Evolutionary conservation across 2,888 invertebrate genomes (phyloP).

Genomic region (Trissoscelio sp.): DNA sequence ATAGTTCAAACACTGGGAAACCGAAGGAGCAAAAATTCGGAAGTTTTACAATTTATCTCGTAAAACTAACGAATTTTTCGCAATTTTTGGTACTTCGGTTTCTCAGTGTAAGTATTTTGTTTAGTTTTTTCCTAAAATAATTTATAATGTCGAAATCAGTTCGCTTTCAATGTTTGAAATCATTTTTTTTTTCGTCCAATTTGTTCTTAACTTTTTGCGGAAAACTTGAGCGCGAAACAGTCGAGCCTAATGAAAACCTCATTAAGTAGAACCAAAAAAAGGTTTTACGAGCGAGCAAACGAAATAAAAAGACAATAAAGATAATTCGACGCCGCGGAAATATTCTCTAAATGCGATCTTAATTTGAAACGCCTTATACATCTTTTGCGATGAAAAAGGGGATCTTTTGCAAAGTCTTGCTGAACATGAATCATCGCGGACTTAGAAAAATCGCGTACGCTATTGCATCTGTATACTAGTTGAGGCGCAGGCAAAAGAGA

Average conservation of each 20-base stretch:
- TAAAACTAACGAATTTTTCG: too few species aligned
- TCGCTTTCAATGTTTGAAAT: too few species aligned
- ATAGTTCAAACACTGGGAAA: too few species aligned
- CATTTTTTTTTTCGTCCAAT: too few species aligned
- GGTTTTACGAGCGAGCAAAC: slow-evolving; percentile 17
- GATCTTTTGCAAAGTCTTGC: slow-evolving; percentile 28
- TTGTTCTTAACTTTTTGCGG: too few species aligned
- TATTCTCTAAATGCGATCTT: slow-evolving; percentile 40
- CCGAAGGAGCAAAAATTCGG: too few species aligned
- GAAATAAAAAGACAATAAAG: slow-evolving; percentile 20
- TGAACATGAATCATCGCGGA: slow-evolving; percentile 48
- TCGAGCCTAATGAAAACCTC: slow-evolving; percentile 15
- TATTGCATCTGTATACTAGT: slow-evolving; percentile 52
- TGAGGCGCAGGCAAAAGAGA: too few species aligned
- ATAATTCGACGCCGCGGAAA: slow-evolving; percentile 21
- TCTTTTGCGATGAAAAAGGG: slow-evolving; percentile 45
- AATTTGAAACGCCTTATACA: slow-evolving; percentile 50
- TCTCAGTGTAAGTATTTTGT: too few species aligned
- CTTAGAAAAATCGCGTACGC: slow-evolving; percentile 52
- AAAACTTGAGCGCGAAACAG: background rate
- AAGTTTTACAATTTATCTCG: too few species aligned
- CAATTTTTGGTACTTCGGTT: too few species aligned
- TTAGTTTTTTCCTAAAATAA: too few species aligned
- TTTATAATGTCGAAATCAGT: too few species aligned
- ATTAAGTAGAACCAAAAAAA: slow-evolving; percentile 16